Evolutionary conservation across 1,140 invertebrate genomes (phyloP), one percentile per base, ranked within the genome.

Genomic region (Anastrepha ludens): DNA sequence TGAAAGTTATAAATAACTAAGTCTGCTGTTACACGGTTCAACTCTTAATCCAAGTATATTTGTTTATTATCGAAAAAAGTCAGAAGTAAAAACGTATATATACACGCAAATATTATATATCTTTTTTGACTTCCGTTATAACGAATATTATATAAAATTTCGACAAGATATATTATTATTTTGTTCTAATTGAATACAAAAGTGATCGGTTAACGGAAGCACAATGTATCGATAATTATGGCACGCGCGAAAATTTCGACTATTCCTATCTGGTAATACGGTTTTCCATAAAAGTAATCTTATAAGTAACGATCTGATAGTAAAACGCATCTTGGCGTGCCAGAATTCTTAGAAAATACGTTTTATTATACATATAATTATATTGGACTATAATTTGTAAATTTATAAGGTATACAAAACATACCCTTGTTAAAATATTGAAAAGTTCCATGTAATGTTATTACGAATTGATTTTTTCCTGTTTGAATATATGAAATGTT

Each of bases 281-380:
- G 47, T 81, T 58, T 81, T 55, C 11, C 44, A 17, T 81, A 81
- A 81, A 81, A 55, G 74, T 81, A 81, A 55, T 41, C 41, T 44
- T 41, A 74, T 74, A 74, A 7, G 67, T 74, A 74, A 74, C 67
- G 67, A 74, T 44, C 44, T 17, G 44, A 15, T 6, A 47, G 13
- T 44, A 81, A 81, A 81, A 55, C 17, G 74, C 74, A 81, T 81
- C 74, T 81, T 81, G 44, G 74, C 74, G 74, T 81, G 74, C 74
- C 74, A 81, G 74, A 81, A 81, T 81, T 81, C n/a, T 81, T 55
- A 81, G 15, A 81, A 81, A 47, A 81, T 81, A 58, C 74, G 74
- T 81, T 81, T 81, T 55, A 55, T 81, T 81, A 55, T 81, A 55
- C 74, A 81, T 50, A 81, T 81, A 55, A 81, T 55, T 47, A 29